Base-by-base conservation (phyloP, 2,888 invertebrate genomes). In the Metopia argyrocephala region DNA sequence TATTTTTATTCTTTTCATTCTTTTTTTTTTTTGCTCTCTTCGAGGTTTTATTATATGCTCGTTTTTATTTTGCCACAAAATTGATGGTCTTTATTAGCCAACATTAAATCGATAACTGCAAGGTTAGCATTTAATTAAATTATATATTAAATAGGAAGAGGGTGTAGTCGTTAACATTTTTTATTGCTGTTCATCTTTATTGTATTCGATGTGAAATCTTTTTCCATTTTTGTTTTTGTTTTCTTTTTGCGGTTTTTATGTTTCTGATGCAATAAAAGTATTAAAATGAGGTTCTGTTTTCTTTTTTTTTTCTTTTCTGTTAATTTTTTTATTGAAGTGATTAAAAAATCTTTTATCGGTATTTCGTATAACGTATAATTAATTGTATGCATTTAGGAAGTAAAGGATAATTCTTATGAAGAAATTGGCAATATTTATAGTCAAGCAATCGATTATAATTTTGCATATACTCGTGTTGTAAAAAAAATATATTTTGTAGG, bases 1-100 rank as follows among this genome's bases (percentile, higher is more conserved):
- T 82, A 79, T 79, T 82, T 79, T 76, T 76, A 12, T 81, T 78
- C 66, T 82, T 75, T 73, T 78, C 75, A 54, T 62, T 54, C 20
- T 0, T 1, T 64, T 75, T 48, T 68, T 12, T 38, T 9, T 31
- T 2, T 9, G 38, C n/a, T n/a, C n/a, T n/a, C n/a, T n/a, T 38
- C 38, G 38, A 15, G 20, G 50, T 48, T 56, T 20, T n/a, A n/a
- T n/a, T n/a, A n/a, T 38, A 31, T 12, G 31, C 15, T 38, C 38
- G 9, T 31, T 7, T 31, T 7, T 38, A 3, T 12, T 38, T 38
- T 9, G 38, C 12, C 7, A 3, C 15, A 38, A 73, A 76, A 64
- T 69, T 69, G 68, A 65, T 73, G 46, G 68, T 64, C 78, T 78
- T 84, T 83, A 76, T 83, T 83, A 78, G 71, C 74, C 74, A 83